Percentiles rank a stretch among this genome's conserved stretches.
Evolutionary conservation across 2,113 vertebrate genomes (phyloP).

Genomic region (Thryonomys swinderianus): DNA sequence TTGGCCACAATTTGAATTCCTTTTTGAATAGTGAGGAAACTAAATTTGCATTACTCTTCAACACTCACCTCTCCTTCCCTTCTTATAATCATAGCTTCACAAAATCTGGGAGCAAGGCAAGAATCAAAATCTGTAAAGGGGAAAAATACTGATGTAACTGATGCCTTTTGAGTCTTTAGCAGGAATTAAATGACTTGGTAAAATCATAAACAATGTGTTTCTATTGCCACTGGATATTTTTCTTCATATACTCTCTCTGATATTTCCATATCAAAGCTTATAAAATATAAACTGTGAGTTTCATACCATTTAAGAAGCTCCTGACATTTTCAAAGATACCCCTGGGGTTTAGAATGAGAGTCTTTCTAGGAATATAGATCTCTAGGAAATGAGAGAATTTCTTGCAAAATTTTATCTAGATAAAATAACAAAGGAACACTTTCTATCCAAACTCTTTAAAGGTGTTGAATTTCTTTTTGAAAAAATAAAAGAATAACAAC

Average conservation of each 20-base stretch:
- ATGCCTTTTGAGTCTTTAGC: neutral
- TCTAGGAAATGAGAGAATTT: conserved; percentile 61
- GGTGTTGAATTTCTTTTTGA: neutral
- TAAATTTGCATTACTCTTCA: neutral
- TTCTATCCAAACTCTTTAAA: conserved; percentile 27
- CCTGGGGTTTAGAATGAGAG: conserved; percentile 64
- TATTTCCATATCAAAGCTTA: conserved; percentile 72
- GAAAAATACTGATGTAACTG: neutral
- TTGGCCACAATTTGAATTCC: neutral
- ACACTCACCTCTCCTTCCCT: neutral
- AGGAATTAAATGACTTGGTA: conserved; percentile 41
- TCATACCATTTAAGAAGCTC: conserved; percentile 71
- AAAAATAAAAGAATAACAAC: conserved; percentile 7
- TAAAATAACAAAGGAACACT: conserved; percentile 54
- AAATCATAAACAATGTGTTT: conserved; percentile 58
- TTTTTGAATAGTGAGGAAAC: conserved; percentile 24
- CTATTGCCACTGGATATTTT: conserved; percentile 19
- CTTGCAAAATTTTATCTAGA: conserved; percentile 63
- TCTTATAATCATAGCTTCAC: neutral
- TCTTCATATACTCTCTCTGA: conserved; percentile 25
- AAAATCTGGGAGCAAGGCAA: neutral
- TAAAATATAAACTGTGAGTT: conserved; percentile 67
- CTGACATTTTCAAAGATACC: conserved; percentile 70
- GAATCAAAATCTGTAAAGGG: neutral
- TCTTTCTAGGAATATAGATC: conserved; percentile 68